Base-by-base conservation (phyloP, 2,797 vertebrate genomes). In the Scolopax rusticola region DNA sequence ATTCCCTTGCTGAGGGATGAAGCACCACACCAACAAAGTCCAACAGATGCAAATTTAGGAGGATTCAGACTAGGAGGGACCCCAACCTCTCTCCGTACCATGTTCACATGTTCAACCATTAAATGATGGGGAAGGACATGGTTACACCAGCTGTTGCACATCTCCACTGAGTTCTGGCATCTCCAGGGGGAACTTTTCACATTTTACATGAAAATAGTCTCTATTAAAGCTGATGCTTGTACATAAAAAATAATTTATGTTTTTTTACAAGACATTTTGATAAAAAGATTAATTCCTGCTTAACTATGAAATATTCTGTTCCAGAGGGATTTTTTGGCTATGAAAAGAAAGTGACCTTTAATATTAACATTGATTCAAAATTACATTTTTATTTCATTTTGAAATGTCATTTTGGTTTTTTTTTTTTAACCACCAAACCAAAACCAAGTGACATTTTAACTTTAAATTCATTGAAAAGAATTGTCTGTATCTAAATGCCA, bases 271-370 rank as follows among this genome's bases (percentile, higher is more conserved):
- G 50, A 32, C 5, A 28, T 43, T 75, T 63, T 33, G 8, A n/a
- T 38, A 89, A 92, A 84, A 89, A 78, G 68, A 64, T 12, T 47
- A 69, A 78, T 59, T 88, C 24, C 59, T 86, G 8, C 15, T 85
- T 86, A 65, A 59, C 20, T 88, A 38, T 9, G 27, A 91, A 91
- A 73, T 73, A 81, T 25, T 75, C 65, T 84, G 30, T 69, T 95
- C 79, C 53, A 90, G 60, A 71, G 65, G 38, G 50, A 74, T 20
- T 80, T 93, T 87, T 76, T 83, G 73, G 76, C 91, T 81, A 69
- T 33, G 57, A 90, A 95, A 94, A 81, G 45, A 57, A 91, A 93
- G 71, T 88, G 90, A 95, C 88, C 94, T 97, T 94, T 95, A 80
- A 73, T 84, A 90, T 69, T 88, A 95, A 86, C 79, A 93, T 73